Conservation (phyloP, 2,888 invertebrate genomes). For the Agonopterix arenella region DNA sequence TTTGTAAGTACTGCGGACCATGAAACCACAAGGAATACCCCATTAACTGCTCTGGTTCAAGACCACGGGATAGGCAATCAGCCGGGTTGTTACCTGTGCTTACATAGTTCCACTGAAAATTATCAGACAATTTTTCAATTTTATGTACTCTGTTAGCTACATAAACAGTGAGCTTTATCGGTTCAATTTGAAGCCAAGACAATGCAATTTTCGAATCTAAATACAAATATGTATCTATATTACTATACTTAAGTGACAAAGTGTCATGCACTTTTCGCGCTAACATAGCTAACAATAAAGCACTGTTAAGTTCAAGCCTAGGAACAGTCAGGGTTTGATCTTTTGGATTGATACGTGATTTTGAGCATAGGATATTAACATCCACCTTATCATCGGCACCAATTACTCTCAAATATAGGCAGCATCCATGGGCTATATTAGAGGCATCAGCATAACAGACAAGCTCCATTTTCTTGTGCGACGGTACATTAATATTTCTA, state of each 20-base stretch:
- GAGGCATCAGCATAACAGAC: conserved; percentile 14
- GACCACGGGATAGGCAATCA: conserved; percentile 11
- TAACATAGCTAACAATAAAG: conserved; percentile 11
- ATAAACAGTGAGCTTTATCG: conserved; percentile 11
- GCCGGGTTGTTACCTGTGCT: conserved; percentile 11
- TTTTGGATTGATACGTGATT: conserved; percentile 9
- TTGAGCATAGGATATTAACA: conserved; percentile 10
- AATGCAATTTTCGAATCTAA: conserved; percentile 18
- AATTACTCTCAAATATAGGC: conserved; percentile 11
- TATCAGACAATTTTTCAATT: conserved; percentile 7
- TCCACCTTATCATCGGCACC: conserved; percentile 4
- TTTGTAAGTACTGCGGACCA: conserved; percentile 10
- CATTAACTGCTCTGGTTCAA: conserved; percentile 5
- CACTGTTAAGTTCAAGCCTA: conserved; percentile 13
- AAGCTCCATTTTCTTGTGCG: background rate
- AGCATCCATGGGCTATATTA: conserved; percentile 12
- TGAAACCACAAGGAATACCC: conserved; percentile 11
- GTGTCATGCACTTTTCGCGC: conserved; percentile 5
- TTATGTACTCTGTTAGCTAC: conserved; percentile 15
- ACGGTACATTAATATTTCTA: background rate
- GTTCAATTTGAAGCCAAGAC: conserved; percentile 13
- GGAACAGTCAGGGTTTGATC: conserved; percentile 10
- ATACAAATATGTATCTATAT: conserved; percentile 8
- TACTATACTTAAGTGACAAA: conserved; percentile 6
- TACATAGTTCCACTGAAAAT: conserved; percentile 10